Percentiles rank a stretch among this genome's conserved stretches.
phyloP scores from a whole-genome alignment of 2,113 vertebrate species.

The Mohoua ochrocephala region DNA sequence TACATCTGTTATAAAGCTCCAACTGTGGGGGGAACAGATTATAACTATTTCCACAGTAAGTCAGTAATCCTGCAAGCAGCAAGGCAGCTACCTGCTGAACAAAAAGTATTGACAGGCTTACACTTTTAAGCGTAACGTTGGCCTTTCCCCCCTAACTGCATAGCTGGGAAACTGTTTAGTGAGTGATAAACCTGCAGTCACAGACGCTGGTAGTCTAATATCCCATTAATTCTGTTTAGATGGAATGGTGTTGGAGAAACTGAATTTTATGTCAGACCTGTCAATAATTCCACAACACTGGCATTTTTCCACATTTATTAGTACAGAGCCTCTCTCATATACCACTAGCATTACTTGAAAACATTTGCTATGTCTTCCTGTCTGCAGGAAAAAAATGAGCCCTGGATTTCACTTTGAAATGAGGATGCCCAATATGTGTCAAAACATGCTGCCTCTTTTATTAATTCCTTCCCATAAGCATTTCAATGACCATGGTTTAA shows the following conservation, averaged over 20 bases:
- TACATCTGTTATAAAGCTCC: background rate
- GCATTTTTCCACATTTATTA: background rate
- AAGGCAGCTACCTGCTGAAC: background rate
- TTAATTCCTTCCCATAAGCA: background rate
- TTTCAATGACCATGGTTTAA: background rate
- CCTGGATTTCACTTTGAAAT: background rate
- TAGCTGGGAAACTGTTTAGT: background rate
- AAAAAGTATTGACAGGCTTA: background rate
- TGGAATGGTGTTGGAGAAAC: background rate
- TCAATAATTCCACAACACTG: background rate
- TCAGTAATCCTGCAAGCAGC: background rate
- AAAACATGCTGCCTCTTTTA: background rate
- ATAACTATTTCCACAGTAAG: background rate
- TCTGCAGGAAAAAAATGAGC: background rate
- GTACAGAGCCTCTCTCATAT: background rate
- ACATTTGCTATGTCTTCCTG: background rate
- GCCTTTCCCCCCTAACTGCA: background rate
- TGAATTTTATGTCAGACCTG: slow-evolving; percentile 16
- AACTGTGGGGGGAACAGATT: background rate
- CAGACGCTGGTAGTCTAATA: background rate
- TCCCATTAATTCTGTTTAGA: background rate
- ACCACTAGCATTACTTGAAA: background rate
- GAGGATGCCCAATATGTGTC: background rate
- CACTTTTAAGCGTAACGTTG: background rate
- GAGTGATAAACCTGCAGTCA: background rate